phyloP scores from a whole-genome alignment of 2,888 invertebrate species.

The Nomada fabriciana region DNA sequence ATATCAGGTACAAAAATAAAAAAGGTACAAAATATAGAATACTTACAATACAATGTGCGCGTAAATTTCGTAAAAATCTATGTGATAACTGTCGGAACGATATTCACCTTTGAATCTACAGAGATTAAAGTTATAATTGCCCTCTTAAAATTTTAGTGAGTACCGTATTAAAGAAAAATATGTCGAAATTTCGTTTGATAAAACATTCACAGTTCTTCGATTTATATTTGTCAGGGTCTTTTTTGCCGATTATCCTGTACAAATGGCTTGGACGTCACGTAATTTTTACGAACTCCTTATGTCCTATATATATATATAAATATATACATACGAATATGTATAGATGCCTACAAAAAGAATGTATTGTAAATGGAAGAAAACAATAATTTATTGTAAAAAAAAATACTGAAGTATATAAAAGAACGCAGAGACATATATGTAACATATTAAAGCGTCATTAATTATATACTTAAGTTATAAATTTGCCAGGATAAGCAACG shows the following conservation, averaged over 20 bases:
- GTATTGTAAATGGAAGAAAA: slow-evolving; percentile 52
- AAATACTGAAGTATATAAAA: slow-evolving; percentile 42
- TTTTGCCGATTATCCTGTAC: slow-evolving; percentile 76
- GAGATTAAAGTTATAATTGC: slow-evolving; percentile 23
- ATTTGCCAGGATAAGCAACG: slow-evolving; percentile 44
- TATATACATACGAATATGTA: slow-evolving; percentile 30
- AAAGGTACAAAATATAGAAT: slow-evolving; percentile 74
- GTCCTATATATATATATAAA: slow-evolving; percentile 29
- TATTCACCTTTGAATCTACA: slow-evolving; percentile 46
- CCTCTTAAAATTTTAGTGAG: slow-evolving; percentile 12
- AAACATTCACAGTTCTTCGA: slow-evolving; percentile 34
- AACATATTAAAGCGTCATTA: slow-evolving; percentile 54
- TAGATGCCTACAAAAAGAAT: slow-evolving; percentile 32
- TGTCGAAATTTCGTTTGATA: slow-evolving; percentile 22
- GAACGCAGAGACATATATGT: slow-evolving; percentile 51
- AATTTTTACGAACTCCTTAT: slow-evolving; percentile 55
- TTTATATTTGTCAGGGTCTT: slow-evolving; percentile 70
- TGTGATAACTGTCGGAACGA: slow-evolving; percentile 61
- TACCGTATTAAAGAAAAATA: slow-evolving; percentile 10
- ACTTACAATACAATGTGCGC: slow-evolving; percentile 64
- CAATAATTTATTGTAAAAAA: slow-evolving; percentile 50
- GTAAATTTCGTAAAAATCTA: slow-evolving; percentile 64
- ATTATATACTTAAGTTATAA: slow-evolving; percentile 49
- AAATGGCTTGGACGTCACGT: slow-evolving; percentile 73
- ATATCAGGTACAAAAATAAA: slow-evolving; percentile 70